These are phyloP conservation scores for Rhopilema esculentum DNA, from an alignment of 30 jellyfish, hydroid and myxozoan genomes.

Conservation along the genomic window DNA sequence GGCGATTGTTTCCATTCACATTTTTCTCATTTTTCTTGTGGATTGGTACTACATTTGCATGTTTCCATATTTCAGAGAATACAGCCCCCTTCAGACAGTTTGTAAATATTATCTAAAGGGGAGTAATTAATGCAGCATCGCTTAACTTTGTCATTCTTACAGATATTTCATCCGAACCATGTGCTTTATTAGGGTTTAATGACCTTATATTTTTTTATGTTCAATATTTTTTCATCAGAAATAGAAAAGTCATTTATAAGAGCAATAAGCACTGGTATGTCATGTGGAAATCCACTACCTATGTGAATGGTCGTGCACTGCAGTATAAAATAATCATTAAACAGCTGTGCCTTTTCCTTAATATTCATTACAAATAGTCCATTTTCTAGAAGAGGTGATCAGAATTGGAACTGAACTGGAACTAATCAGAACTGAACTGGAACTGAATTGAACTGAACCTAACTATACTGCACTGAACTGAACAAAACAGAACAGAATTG, in stretches of 20 bases:
- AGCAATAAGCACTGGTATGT: constrained; percentile 26
- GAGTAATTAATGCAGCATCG: constrained; percentile 55
- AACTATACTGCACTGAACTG: too few relatives aligned
- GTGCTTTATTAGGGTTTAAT: constrained; percentile 65
- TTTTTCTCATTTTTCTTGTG: constrained; percentile 39
- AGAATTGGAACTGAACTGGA: too few relatives aligned
- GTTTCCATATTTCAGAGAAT: constrained; percentile 56
- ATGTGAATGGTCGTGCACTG: constrained; percentile 71
- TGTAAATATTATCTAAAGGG: constrained; percentile 41
- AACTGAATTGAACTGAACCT: too few relatives aligned
- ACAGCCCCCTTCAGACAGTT: constrained; percentile 36
- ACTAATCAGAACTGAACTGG: too few relatives aligned
- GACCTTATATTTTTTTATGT: constrained; percentile 55
- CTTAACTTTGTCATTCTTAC: constrained; percentile 47
- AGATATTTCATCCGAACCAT: constrained; percentile 69
- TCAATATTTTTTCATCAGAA: constrained; percentile 58
- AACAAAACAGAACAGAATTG: too few relatives aligned
- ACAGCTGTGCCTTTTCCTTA: constrained; percentile 65
- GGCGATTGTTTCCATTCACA: constrained; percentile 30
- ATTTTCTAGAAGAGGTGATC: constrained; percentile 67
- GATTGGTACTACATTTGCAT: constrained; percentile 43
- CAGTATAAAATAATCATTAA: constrained; percentile 59
- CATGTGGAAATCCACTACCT: constrained; percentile 72
- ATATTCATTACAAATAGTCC: constrained; percentile 68
- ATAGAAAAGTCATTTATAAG: constrained; percentile 42